Percentiles rank a stretch among this genome's conserved stretches.
These are phyloP conservation scores for Eidolon helvum DNA, from an alignment of 2,113 vertebrate genomes.

Conservation along the genomic window DNA sequence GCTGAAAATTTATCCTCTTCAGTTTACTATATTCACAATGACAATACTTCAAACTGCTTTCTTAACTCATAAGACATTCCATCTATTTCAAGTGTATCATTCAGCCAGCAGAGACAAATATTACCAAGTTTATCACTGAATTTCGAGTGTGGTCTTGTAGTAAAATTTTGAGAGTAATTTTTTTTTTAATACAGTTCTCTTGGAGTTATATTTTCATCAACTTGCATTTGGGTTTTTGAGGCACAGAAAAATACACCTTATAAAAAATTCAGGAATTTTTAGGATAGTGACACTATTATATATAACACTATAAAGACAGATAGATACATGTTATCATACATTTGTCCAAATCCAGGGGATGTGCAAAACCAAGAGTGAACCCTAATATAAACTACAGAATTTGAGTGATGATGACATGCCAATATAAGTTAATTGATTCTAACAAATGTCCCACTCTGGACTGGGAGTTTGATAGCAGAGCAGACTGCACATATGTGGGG, in stretches of 20 bases:
- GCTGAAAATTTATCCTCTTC: conserved; percentile 36
- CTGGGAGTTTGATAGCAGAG: not conserved
- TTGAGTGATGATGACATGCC: not conserved
- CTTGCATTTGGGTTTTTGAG: not conserved
- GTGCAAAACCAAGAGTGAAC: not conserved
- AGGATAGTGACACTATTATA: not conserved
- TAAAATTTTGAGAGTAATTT: conserved; percentile 6
- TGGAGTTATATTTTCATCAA: not conserved
- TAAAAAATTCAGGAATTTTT: not conserved
- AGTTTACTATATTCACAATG: conserved; percentile 39
- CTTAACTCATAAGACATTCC: not conserved
- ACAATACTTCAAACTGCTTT: conserved; percentile 2
- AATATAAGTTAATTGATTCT: not conserved
- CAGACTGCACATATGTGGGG: not conserved
- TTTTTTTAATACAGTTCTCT: conserved; percentile 24
- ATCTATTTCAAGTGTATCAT: not conserved
- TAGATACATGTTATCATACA: not conserved
- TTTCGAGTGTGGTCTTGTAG: not conserved
- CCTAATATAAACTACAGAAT: not conserved
- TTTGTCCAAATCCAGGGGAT: not conserved
- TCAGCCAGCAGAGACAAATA: not conserved
- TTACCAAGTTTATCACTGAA: not conserved
- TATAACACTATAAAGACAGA: not conserved
- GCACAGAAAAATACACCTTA: not conserved
- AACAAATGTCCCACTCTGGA: not conserved